Evolutionary conservation across 2,888 invertebrate genomes (phyloP), one percentile per base, ranked within the genome.

Genomic region (Tipula unca): DNA sequence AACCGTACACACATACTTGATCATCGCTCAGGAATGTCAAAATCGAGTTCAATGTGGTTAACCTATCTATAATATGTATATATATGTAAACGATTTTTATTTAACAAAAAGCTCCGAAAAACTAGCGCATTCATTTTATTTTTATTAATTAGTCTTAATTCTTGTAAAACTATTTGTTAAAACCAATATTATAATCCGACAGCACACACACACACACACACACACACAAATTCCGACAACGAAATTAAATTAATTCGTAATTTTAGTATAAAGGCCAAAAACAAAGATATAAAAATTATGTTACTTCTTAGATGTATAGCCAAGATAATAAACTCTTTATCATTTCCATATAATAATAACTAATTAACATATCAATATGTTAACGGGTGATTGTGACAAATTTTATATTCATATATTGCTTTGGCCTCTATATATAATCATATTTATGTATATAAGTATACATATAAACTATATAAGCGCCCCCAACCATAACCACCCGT

Each of bases 301-400:
- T 48, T 48, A 20, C 48, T 48, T 17, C 4, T 48, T 17, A 1
- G 17, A 17, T 4, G 17, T 17, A 25, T 25, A 20, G 2, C 69
- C 13, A 69, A 20, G 69, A 25, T 69, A 69, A 69, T 69, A 25
- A 69, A 25, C 69, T 48, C 48, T 17, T 69, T 69, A 69, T 69
- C 25, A 69, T 69, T 10, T 25, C n/a, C n/a, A n/a, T n/a, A n/a
- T n/a, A n/a, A n/a, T n/a, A n/a, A n/a, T n/a, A 69, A 25, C 25
- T 69, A 69, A 69, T 69, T 69, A 69, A 69, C 69, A 69, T 69
- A 69, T 69, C 69, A 69, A 20, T 69, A 69, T 69, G 20, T 3
- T 69, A 69, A 69, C 69, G 69, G 69, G 69, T 69, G 69, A 69
- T 69, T 25, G 69, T 69, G 69, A 69, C 69, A 69, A 69, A 48